Conservation (phyloP, 2,113 vertebrate genomes). For the Lamprotornis superbus region DNA sequence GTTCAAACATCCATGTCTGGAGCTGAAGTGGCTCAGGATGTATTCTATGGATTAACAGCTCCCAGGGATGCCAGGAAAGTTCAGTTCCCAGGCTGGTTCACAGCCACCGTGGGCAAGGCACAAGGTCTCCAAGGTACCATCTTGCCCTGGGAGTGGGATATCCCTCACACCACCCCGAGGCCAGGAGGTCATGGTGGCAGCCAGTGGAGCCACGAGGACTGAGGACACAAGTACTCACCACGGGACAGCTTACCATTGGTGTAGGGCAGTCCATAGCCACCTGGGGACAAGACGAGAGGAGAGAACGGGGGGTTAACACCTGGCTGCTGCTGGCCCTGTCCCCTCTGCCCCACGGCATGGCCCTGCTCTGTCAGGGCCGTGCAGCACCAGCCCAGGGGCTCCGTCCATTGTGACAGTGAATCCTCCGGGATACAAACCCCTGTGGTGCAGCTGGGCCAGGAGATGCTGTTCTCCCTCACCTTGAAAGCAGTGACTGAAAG, state of each 20-base stretch:
- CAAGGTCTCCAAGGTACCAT: rapidly evolving
- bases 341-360: background rate
- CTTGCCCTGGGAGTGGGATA: rapidly evolving
- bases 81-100: background rate
- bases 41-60: background rate
- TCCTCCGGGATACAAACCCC: background rate
- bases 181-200: rapidly evolving
- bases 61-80: background rate
- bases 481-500: background rate
- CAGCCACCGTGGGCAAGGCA: background rate
- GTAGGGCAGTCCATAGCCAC: conserved; percentile 84
- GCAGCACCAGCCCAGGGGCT: background rate
- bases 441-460: rapidly evolving
- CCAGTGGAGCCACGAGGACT: background rate
- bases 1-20: background rate
- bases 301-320: background rate
- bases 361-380: background rate
- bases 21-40: background rate
- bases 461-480: background rate
- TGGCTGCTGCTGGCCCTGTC: background rate
- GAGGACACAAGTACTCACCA: conserved; percentile 61
- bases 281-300: conserved; percentile 70
- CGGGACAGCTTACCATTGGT: conserved; percentile 81
- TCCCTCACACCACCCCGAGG: background rate
- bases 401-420: background rate